A percentile compares a stretch with the other conserved stretches of the same genome.
phyloP scores from a whole-genome alignment of 2,888 invertebrate genomes.

The Microplitis deprimator region DNA sequence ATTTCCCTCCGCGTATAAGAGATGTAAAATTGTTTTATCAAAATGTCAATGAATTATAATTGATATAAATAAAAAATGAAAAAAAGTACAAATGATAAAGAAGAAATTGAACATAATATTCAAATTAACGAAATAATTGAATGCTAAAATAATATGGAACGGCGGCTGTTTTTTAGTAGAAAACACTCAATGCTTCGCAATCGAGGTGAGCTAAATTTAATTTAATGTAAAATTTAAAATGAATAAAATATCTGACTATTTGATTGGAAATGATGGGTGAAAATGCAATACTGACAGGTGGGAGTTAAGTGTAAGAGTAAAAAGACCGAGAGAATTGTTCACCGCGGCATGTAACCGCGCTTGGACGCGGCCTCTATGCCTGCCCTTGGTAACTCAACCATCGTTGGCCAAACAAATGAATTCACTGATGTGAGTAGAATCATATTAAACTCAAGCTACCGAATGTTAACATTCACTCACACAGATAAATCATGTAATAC shows the following conservation, averaged over 20 bases:
- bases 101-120: too few relatives aligned
- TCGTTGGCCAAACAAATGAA: constrained; percentile 40
- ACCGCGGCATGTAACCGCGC: constrained; percentile 40
- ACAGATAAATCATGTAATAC: constrained; percentile 41
- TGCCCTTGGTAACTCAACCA: constrained; percentile 34
- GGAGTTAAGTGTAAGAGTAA: constrained; percentile 16
- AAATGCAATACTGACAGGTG: background rate
- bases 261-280: background rate
- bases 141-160: too few relatives aligned
- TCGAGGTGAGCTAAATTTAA: too few relatives aligned
- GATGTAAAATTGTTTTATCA: too few relatives aligned
- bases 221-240: background rate
- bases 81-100: too few relatives aligned
- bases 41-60: too few relatives aligned
- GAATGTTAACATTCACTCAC: constrained; percentile 45
- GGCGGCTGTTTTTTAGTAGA: too few relatives aligned
- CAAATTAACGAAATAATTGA: too few relatives aligned
- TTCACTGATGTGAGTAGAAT: constrained; percentile 39
- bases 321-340: constrained; percentile 32
- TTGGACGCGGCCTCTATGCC: constrained; percentile 31
- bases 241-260: background rate
- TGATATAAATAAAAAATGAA: too few relatives aligned
- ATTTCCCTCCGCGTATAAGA: too few relatives aligned
- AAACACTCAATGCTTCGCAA: too few relatives aligned
- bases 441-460: constrained; percentile 44